Percentiles rank a stretch among this genome's conserved stretches.
Conservation (phyloP, 2,797 vertebrate genomes). For the Anas bernieri region DNA sequence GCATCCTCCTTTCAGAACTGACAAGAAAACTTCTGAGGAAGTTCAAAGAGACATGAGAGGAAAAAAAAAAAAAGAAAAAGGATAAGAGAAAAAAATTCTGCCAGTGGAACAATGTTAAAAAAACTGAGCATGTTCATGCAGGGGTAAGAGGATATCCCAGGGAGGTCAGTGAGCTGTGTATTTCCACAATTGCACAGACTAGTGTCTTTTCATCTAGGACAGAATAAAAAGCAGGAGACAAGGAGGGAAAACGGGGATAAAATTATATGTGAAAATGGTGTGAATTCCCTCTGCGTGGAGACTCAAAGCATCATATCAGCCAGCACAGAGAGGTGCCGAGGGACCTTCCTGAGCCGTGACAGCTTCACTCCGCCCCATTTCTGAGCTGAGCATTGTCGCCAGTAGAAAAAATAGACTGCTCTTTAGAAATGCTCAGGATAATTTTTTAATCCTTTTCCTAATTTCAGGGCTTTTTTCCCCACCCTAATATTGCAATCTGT, state of each 20-base stretch:
- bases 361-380: not conserved
- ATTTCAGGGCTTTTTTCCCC: not conserved
- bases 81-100: not conserved
- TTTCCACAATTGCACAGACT: not conserved
- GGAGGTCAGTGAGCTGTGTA: not conserved
- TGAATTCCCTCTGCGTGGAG: not conserved
- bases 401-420: not conserved
- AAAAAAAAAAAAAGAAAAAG: not conserved
- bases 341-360: not conserved
- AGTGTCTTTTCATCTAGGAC: not conserved
- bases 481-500: not conserved
- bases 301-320: not conserved
- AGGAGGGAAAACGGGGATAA: not conserved
- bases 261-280: not conserved
- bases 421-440: not conserved
- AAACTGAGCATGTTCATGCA: not conserved
- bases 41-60: not conserved
- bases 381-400: not conserved
- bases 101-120: not conserved
- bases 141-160: not conserved
- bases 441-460: not conserved
- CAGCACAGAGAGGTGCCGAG: not conserved
- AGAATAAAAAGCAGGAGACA: not conserved
- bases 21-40: not conserved
- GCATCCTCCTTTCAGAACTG: constrained; percentile 5